Evolutionary conservation across 2,113 vertebrate species (phyloP).

Genomic region (Sterna hirundo): DNA sequence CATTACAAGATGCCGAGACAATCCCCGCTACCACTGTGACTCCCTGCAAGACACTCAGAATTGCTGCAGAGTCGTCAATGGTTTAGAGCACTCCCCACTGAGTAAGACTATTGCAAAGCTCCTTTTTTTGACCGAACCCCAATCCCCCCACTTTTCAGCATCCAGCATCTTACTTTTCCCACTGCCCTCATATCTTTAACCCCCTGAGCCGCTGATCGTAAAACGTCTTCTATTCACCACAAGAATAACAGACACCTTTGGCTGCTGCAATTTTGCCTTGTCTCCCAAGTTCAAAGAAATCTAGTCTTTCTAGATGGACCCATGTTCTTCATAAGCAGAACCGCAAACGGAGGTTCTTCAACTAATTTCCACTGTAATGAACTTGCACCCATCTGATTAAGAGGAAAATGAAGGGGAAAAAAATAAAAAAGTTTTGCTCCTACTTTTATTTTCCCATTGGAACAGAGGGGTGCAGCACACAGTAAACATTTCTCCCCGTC

Average conservation of each 20-base stretch:
- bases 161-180: background rate
- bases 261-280: background rate
- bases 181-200: background rate
- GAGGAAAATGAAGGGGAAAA: background rate
- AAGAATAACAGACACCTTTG: background rate
- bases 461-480: conserved; percentile 3
- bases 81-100: background rate
- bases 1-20: background rate
- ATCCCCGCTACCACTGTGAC: background rate
- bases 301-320: background rate
- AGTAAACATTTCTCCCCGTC: background rate
- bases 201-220: background rate
- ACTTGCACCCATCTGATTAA: background rate
- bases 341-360: background rate
- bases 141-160: background rate
- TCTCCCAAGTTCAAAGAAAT: background rate
- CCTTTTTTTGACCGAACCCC: background rate
- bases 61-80: background rate
- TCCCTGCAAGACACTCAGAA: background rate
- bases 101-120: background rate
- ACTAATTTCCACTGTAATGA: background rate
- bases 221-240: background rate
- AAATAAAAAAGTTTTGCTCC: background rate
- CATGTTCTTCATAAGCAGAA: background rate
- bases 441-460: conserved; percentile 20